Evolutionary conservation across 2,797 vertebrate genomes (phyloP), one percentile per base, ranked within the genome.

Genomic region (Acropternis orthonyx): DNA sequence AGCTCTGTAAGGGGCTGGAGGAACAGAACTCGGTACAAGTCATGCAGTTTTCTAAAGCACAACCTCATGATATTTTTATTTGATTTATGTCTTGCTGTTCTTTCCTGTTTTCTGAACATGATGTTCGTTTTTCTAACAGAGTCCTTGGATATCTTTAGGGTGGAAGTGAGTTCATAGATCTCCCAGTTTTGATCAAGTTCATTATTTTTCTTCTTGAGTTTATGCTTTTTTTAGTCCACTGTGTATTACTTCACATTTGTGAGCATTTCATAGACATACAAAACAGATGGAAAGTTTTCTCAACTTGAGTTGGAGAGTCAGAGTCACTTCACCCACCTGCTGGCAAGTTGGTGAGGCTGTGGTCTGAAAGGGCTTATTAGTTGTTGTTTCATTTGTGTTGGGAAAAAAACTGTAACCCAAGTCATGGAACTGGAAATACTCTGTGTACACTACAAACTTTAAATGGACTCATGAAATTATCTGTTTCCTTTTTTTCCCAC

Each of bases 81-180:
- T 96, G 86, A 96, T 94, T 97, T 93, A 91, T 81, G 90, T 94
- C 95, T 91, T 94, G 83, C 87, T 86, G 86, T 87, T 96, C 91
- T 89, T 75, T 96, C 93, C 88, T 95, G 92, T 91, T 96, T 95
- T 95, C 84, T 67, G 68, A 95, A 74, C 89, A 82, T 3, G 12
- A 88, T 80, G 80, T 94, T 93, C 85, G 39, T 94, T 95, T 92
- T 88, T 82, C 44, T 78, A 94, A 34, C 63, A 34, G 63, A 95
- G 66, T 74, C 78, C 80, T 79, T 95, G 85, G 78, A 72, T 89
- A 92, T 94, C 75, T 94, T 91, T 74, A 92, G 89, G 92, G 74
- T 96, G 87, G 90, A 95, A 96, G 65, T 79, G 79, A 93, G 91
- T 96, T 97, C 92, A 96, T 93, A 61, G 36, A 83, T 95, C 89